phyloP scores from a whole-genome alignment of 1,140 invertebrate genomes.

The Lucilia sericata region DNA sequence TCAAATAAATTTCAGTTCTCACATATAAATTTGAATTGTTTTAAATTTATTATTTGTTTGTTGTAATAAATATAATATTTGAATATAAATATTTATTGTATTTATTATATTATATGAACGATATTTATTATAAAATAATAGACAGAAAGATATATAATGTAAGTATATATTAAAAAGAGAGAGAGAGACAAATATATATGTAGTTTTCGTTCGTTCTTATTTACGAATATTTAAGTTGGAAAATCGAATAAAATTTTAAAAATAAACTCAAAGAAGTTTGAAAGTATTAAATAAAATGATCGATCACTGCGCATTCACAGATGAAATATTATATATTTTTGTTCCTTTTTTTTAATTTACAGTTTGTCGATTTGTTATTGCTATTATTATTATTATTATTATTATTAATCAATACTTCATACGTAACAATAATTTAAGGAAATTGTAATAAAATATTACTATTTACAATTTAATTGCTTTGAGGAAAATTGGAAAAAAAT shows the following conservation, averaged over 20 bases:
- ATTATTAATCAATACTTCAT: too few species aligned
- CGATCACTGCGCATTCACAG: slow-evolving; percentile 40
- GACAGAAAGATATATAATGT: neutral
- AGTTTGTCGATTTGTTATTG: neutral
- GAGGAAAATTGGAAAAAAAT: too few species aligned
- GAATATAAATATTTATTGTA: neutral
- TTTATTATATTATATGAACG: neutral
- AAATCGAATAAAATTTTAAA: neutral
- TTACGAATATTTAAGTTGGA: neutral
- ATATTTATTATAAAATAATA: neutral
- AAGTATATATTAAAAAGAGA: neutral
- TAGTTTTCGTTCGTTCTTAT: neutral
- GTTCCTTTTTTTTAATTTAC: neutral
- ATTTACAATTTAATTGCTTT: too few species aligned
- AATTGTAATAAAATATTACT: too few species aligned
- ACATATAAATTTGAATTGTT: neutral
- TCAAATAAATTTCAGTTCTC: neutral
- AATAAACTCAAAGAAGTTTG: neutral
- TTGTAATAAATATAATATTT: neutral
- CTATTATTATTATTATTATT: neutral
- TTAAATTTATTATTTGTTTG: neutral
- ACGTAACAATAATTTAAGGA: too few species aligned
- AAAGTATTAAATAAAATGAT: neutral
- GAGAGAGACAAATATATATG: neutral
- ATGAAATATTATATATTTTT: slow-evolving; percentile 13